Evolutionary conservation across 2,888 invertebrate species (phyloP), one percentile per base, ranked within the genome.

Genomic region (Paralinhomoeus sp.): DNA sequence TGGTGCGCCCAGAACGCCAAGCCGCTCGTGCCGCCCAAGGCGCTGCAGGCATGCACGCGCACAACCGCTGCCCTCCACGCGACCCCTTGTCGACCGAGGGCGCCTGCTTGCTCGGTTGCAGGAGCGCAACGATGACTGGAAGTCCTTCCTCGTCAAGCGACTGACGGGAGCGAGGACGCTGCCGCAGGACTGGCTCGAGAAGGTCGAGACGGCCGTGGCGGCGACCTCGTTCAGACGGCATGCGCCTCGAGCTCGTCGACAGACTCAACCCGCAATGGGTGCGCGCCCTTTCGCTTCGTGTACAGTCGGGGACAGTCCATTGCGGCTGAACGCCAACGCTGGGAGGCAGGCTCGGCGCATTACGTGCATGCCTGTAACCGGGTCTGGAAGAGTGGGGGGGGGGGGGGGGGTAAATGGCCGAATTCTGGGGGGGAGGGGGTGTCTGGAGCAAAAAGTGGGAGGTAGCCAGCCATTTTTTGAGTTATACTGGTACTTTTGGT

Each of bases 1-100:
- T 93, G 91, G 91, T 89, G 89, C 67, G 89, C 91, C 3, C 81
- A 83, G 0, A 75, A 85, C 47, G 85, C 87, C 27, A 85, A 87
- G 62, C 87, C 87, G 2, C 69, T 91, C 12, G 87, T 89, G 63
- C 89, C 91, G 20, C 91, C 91, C 2, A 37, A 45, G 36, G 27
- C 34, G 20, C 18, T 42, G 13, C 20, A 24, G 36, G 41, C 48
- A 13, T 22, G 34, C 15, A 15, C 31, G 9, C 31, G 9, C 31
- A 31, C 31, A 15, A 7, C 31, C 31, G 9, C 31, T 31, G 9
- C 31, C 31, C 31, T 15, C 31, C 31, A 31, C 9, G 31, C 31
- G 9, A 31, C 31, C 31, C 9, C 9, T 12, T 12, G 31, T 7
- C 31, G 9, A 7, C 31, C 31, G 31, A 7, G 31, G 15, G 31